Evolutionary conservation across 2,888 invertebrate genomes (phyloP).

Genomic region (Zaprionus bogoriensis): DNA sequence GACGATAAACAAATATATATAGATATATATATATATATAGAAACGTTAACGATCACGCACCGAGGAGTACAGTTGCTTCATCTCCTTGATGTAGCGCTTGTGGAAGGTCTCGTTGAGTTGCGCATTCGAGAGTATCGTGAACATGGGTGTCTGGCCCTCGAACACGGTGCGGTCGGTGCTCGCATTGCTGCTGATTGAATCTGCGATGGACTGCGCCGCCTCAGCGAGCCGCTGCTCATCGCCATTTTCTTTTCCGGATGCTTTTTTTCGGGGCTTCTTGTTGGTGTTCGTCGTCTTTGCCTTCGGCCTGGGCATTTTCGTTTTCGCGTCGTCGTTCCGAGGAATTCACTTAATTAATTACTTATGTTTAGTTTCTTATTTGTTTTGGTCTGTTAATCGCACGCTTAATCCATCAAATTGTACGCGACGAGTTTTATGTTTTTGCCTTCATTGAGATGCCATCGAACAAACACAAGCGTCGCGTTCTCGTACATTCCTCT

Average conservation of each 20-base stretch:
- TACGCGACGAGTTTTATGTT: slow-evolving; percentile 6
- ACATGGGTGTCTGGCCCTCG: slow-evolving; percentile 73
- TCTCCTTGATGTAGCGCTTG: slow-evolving; percentile 86
- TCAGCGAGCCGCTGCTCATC: slow-evolving; percentile 45
- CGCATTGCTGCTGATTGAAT: not conserved
- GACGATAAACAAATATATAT: no score
- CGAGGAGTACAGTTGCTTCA: slow-evolving; percentile 86
- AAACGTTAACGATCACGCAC: slow-evolving; percentile 83
- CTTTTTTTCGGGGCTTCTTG: slow-evolving; percentile 67
- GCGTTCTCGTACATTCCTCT: slow-evolving; percentile 49
- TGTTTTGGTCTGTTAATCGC: not conserved
- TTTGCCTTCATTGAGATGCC: slow-evolving; percentile 16
- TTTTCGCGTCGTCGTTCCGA: slow-evolving; percentile 2
- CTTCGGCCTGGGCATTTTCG: slow-evolving; percentile 36
- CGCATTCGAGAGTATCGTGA: slow-evolving; percentile 85
- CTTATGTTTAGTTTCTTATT: not conserved
- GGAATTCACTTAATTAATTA: slow-evolving; percentile 12
- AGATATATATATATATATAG: no score
- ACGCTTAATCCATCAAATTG: slow-evolving; percentile 13
- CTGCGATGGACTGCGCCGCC: not conserved
- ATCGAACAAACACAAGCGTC: slow-evolving; percentile 59
- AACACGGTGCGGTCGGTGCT: not conserved
- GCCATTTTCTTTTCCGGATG: slow-evolving; percentile 67
- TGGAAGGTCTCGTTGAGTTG: slow-evolving; percentile 87
- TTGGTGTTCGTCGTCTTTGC: slow-evolving; percentile 17